These are phyloP conservation scores for Tribolium freemani DNA, from an alignment of 2,888 invertebrate genomes.

Conservation along the genomic window DNA sequence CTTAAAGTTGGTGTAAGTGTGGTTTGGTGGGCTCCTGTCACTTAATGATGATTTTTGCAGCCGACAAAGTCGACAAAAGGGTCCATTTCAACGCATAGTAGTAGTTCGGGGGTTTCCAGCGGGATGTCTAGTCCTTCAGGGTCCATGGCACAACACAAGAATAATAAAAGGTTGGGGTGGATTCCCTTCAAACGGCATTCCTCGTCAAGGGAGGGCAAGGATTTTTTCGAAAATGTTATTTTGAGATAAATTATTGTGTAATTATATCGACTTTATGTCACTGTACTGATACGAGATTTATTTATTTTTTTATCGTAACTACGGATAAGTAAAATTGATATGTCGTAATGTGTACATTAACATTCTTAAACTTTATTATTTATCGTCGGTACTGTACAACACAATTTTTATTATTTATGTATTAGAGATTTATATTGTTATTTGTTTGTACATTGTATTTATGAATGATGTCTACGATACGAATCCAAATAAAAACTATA, in stretches of 20 bases:
- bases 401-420: conserved; percentile 36
- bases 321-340: neutral
- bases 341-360: neutral
- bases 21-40: neutral
- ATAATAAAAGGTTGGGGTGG: conserved; percentile 70
- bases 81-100: conserved; percentile 72
- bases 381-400: conserved; percentile 36
- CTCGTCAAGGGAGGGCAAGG: conserved; percentile 71
- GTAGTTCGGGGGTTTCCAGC: conserved; percentile 73
- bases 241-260: conserved; percentile 56
- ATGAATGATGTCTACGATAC: conserved; percentile 25
- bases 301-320: conserved; percentile 39
- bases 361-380: neutral
- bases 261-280: conserved; percentile 28
- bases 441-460: conserved; percentile 40
- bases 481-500: conserved; percentile 11
- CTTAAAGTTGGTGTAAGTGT: conserved; percentile 73
- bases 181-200: conserved; percentile 81
- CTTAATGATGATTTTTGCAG: conserved; percentile 48
- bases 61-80: conserved; percentile 69
- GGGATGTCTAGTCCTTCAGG: conserved; percentile 73
- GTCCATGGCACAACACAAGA: conserved; percentile 69
- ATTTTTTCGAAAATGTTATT: conserved; percentile 67
- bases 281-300: conserved; percentile 36
- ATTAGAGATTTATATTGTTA: conserved; percentile 38